Evolutionary conservation across 2,113 vertebrate genomes (phyloP), one percentile per base, ranked within the genome.

Genomic region (Acrocephalus kingi): DNA sequence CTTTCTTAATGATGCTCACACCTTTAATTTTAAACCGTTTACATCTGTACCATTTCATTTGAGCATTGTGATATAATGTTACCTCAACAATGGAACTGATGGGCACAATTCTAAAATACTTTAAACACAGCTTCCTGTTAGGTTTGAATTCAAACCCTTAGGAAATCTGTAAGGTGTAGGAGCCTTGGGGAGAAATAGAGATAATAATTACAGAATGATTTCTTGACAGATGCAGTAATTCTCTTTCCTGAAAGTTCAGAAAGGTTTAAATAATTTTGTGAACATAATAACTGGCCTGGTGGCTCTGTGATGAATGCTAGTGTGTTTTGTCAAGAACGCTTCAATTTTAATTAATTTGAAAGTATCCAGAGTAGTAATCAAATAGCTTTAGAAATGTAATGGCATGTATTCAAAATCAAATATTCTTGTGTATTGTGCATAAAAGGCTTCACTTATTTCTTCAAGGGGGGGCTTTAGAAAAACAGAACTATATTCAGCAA

Each of bases 271-370:
- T 89, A 73, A 92, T 46, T 81, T 96, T 59, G 62, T 92, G 82
- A 94, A 74, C 27, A 6, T 94, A 97, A 86, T 79, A 96, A 87
- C 48, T 89, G 78, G 66, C 33, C 51, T 89, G 61, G 81, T 90
- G 45, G 59, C 92, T 90, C 33, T 46, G 54, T 82, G 48, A 72
- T 63, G 41, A 69, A 62, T 87, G 17, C 55, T 82, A 13, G 64
- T 54, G 35, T 58, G 64, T 84, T 95, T 54, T 89, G 28, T 90
- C 78, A 93, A 91, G 89, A 91, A 55, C 35, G 68, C 87, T 93
- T 96, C 49, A 62, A 37, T 77, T 94, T 84, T 95, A 97, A 97
- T 96, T 95, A 95, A 87, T 90, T 81, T 92, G n/a, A 93, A 95
- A 75, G 16, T 71, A 64, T 82, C 52, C 43, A 66, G 51, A 55